phyloP scores from a whole-genome alignment of 2,113 vertebrate genomes.

The Euleptes europaea region DNA sequence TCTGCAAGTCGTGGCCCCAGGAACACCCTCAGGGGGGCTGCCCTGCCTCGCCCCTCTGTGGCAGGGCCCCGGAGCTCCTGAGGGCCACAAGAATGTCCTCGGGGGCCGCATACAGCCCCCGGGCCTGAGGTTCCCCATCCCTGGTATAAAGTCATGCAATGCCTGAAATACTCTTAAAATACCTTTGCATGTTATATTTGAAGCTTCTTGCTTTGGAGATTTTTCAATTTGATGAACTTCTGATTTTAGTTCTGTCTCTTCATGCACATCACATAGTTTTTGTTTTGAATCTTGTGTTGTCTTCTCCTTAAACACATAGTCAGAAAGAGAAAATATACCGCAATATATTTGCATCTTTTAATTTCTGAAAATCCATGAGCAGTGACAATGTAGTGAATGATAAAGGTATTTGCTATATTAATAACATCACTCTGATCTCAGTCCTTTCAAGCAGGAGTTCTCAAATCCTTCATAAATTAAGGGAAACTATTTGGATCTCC shows the following conservation, averaged over 20 bases:
- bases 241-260: neutral
- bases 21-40: too few relatives aligned
- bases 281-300: constrained; percentile 36
- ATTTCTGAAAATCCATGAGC: neutral
- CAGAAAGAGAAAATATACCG: neutral
- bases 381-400: neutral
- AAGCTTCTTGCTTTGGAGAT: constrained; percentile 36
- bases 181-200: constrained; percentile 53
- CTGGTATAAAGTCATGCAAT: neutral
- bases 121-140: too few relatives aligned
- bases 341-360: neutral
- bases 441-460: neutral
- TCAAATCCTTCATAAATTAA: neutral
- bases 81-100: too few relatives aligned
- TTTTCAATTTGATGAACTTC: constrained; percentile 15
- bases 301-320: constrained; percentile 53
- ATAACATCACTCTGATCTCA: neutral
- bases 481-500: neutral
- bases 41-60: too few relatives aligned
- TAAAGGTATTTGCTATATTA: neutral
- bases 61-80: too few relatives aligned
- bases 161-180: constrained; percentile 22
- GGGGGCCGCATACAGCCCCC: too few relatives aligned
- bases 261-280: constrained; percentile 11
- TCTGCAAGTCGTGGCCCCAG: too few relatives aligned